These are phyloP conservation scores for Mus spretus DNA, from an alignment of 2,797 vertebrate species.

Conservation along the genomic window DNA sequence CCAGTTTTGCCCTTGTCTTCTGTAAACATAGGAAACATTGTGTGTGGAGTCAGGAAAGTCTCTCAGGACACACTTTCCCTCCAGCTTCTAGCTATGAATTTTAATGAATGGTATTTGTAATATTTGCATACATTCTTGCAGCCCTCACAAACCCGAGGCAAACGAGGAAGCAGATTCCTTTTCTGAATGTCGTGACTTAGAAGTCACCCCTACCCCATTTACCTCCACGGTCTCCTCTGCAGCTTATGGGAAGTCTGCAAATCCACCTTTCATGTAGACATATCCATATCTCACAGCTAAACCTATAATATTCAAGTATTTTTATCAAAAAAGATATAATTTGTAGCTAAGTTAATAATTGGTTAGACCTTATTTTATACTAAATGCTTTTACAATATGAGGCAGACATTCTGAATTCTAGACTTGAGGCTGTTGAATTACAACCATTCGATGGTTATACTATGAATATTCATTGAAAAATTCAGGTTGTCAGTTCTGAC, in stretches of 20 bases:
- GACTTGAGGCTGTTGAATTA: conserved; percentile 67
- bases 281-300: conserved; percentile 75
- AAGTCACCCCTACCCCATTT: conserved; percentile 22
- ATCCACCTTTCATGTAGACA: conserved; percentile 64
- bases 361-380: conserved; percentile 81
- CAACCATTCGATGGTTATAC: conserved; percentile 50
- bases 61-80: conserved; percentile 72
- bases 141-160: conserved; percentile 73
- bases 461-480: conserved; percentile 56
- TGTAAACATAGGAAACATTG: conserved; percentile 63
- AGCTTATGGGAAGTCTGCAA: conserved; percentile 77
- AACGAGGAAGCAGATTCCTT: conserved; percentile 72
- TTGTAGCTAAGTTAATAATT: conserved; percentile 69
- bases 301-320: conserved; percentile 75
- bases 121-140: conserved; percentile 74
- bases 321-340: conserved; percentile 56
- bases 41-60: conserved; percentile 65
- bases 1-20: conserved; percentile 66
- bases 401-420: conserved; percentile 85
- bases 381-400: conserved; percentile 82
- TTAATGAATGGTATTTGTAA: conserved; percentile 70
- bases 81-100: conserved; percentile 71
- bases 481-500: conserved; percentile 74
- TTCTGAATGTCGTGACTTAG: conserved; percentile 57
- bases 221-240: conserved; percentile 69